phyloP scores from a whole-genome alignment of 1,140 invertebrate genomes.

The Microplitis mediator region DNA sequence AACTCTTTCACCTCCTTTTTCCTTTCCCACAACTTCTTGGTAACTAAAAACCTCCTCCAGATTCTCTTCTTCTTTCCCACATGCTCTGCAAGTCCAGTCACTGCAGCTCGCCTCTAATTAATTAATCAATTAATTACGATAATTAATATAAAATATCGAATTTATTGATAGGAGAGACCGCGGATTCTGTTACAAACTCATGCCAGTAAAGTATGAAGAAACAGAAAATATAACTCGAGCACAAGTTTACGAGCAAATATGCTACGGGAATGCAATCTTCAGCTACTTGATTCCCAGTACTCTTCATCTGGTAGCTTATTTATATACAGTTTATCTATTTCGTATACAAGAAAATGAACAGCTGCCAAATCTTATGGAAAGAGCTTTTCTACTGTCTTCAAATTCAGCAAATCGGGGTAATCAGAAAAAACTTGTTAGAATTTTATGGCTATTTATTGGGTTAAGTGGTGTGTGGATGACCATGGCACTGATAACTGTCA shows the following conservation, averaged over 20 bases:
- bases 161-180: slow-evolving; percentile 69
- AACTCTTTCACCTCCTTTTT: too few species aligned
- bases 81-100: too few species aligned
- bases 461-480: slow-evolving; percentile 72
- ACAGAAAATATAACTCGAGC: slow-evolving; percentile 49
- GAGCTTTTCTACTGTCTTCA: slow-evolving; percentile 75
- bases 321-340: slow-evolving; percentile 80
- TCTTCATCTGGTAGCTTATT: slow-evolving; percentile 77
- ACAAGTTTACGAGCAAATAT: slow-evolving; percentile 64
- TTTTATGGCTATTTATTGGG: slow-evolving; percentile 74
- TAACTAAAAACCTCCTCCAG: too few species aligned
- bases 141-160: too few species aligned
- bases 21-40: too few species aligned
- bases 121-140: too few species aligned
- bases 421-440: slow-evolving; percentile 70
- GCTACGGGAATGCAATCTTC: slow-evolving; percentile 73
- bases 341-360: slow-evolving; percentile 85
- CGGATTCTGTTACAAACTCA: slow-evolving; percentile 71
- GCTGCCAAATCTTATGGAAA: slow-evolving; percentile 87
- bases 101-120: too few species aligned
- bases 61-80: too few species aligned
- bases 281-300: slow-evolving; percentile 80
- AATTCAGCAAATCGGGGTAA: slow-evolving; percentile 69
- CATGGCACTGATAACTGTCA: slow-evolving; percentile 69
- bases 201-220: slow-evolving; percentile 51